Percentiles rank a stretch among this genome's conserved stretches.
phyloP scores from a whole-genome alignment of 2,113 vertebrate species.

The Oryzias curvinotus region DNA sequence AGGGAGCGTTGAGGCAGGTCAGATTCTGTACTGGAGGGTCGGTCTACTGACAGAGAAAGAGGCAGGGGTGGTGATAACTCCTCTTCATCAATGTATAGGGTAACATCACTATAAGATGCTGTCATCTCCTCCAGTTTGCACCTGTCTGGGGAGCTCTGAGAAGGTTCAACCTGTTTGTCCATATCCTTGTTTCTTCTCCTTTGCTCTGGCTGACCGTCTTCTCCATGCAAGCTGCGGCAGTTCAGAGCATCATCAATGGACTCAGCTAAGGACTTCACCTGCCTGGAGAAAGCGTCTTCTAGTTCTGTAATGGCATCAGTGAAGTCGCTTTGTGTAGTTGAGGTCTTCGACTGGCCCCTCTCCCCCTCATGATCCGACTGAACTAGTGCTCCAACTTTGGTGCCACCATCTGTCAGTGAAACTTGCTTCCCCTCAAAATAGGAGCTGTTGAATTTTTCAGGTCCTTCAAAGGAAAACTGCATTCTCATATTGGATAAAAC shows the following conservation, averaged over 20 bases:
- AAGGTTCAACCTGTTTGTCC: conserved; percentile 79
- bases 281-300: conserved; percentile 95
- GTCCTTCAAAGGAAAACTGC: conserved; percentile 99
- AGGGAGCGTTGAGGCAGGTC: conserved; percentile 84
- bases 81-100: conserved; percentile 95
- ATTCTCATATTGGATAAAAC: conserved; percentile 99
- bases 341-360: conserved; percentile 79
- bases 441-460: conserved; percentile 96
- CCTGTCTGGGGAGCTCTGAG: conserved; percentile 76
- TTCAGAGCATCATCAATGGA: conserved; percentile 97
- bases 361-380: conserved; percentile 82
- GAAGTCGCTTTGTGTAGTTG: conserved; percentile 85
- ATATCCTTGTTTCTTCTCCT: conserved; percentile 71
- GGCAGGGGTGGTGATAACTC: conserved; percentile 92
- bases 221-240: conserved; percentile 89
- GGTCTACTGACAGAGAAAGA: conserved; percentile 82
- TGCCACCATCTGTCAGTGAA: conserved; percentile 85
- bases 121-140: conserved; percentile 93
- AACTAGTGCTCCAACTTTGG: conserved; percentile 82
- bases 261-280: conserved; percentile 95
- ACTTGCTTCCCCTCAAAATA: conserved; percentile 96
- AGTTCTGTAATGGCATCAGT: conserved; percentile 93
- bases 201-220: conserved; percentile 80
- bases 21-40: conserved; percentile 85
- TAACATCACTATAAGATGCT: conserved; percentile 94